Base-by-base conservation (phyloP, 2,888 invertebrate species). In the Brenthis hecate region DNA sequence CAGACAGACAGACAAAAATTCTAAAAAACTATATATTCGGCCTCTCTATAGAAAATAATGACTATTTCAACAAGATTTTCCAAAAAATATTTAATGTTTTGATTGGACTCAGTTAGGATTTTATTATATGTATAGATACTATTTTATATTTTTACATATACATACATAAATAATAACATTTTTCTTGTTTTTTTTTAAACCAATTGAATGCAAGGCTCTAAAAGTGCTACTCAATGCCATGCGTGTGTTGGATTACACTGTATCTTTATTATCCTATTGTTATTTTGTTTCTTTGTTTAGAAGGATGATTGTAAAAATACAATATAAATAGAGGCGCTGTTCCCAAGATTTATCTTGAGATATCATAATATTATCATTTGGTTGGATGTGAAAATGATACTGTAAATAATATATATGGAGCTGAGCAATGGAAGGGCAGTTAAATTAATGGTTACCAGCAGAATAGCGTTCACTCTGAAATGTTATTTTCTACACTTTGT, bases 261-360 rank as follows among this genome's bases (percentile, higher is more conserved):
- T 68, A 61, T 69, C 64, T 65, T 56, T 65, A 61, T 63, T 66
- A 19, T 56, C 50, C 65, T 60, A 66, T 66, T 66, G 53, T 61
- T 57, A 36, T 54, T 61, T 43, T 58, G 53, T 23, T 55, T 64
- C 64, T 67, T 67, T 72, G 69, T 69, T 67, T 51, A 61, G 47
- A 54, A 61, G 19, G 56, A 61, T 54, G 62, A 56, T 66, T 69
- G 64, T 61, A 57, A 65, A 70, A 56, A 63, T 50, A 69, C 56
- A 67, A 66, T 28, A 28, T 28, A 28, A 3, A 28, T 28, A 28
- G 60, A 54, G 66, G 47, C 64, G 47, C 60, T 47, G 57, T 67
- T 69, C 69, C 54, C 72, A 72, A 60, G 54, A 56, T 51, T 48
- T 61, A 69, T 67, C 69, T 56, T 54, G 14, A 23, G 16, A 69